Evolutionary conservation across 2,797 vertebrate genomes (phyloP), one percentile per base, ranked within the genome.

Genomic region (Calcarius lapponicus): DNA sequence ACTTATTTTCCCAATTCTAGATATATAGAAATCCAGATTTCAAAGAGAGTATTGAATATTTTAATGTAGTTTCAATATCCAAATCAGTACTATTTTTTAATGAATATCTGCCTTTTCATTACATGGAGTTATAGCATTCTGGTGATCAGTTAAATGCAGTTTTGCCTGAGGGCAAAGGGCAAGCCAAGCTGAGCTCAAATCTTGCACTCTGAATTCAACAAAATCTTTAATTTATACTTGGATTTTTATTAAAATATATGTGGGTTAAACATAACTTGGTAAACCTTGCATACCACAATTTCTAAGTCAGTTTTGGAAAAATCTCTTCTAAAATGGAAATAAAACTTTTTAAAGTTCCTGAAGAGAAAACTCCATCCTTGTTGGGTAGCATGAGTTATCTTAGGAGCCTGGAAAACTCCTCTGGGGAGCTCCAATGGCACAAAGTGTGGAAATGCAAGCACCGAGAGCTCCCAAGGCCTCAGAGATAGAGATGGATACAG

Each of bases 41-140:
- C 31, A 45, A 36, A 73, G 50, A 2, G 1, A 32, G 2, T 25
- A 17, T 42, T 65, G 10, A 19, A 38, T 28, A 4, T 45, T 69
- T 73, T 22, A 29, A 36, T 29, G 16, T 24, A 2, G 5, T 28
- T 34, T 62, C 18, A 15, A 15, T 61, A 25, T 40, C 20, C 3
- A 38, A 56, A 34, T 29, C 28, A 73, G 17, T 10, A 3, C 4
- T 48, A 7, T 18, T 80, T 64, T 54, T 65, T 2, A 57, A 57
- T 69, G 2, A 57, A 38, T 18, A 21, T 51, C 42, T 76, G 7
- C 14, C 18, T 84, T 54, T 82, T 57, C 3, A 3, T 50, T 50
- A 2, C 13, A 8, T 22, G n/a, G 8, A 22, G 10, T 18, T 34
- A 12, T 0, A 34, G 13, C 17, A 26, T 47, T 62, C 15, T 32